Evolutionary conservation across 2,888 invertebrate species (phyloP).

Genomic region (Nomada fucata): DNA sequence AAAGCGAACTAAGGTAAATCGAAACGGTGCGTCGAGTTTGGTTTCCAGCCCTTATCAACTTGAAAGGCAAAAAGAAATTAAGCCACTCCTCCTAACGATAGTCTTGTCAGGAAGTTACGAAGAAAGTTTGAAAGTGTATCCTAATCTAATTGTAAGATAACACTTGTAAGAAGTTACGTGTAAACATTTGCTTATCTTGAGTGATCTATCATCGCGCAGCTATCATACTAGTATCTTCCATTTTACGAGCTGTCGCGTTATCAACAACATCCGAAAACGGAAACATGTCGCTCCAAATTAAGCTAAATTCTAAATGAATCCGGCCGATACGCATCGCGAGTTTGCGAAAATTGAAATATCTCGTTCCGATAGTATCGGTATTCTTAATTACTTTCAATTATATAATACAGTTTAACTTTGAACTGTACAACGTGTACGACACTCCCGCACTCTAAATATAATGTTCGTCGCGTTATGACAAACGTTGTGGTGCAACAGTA

Average conservation of each 20-base stretch:
- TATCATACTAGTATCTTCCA: not conserved
- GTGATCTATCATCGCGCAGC: not conserved
- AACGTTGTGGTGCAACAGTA: not conserved
- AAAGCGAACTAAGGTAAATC: not conserved
- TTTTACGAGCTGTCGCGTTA: not conserved
- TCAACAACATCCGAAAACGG: not conserved
- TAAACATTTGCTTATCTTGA: slow-evolving; percentile 22
- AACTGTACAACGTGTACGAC: not conserved
- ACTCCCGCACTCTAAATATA: not conserved
- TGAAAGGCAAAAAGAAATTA: not conserved
- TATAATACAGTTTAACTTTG: slow-evolving; percentile 10
- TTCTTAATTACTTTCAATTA: slow-evolving; percentile 39
- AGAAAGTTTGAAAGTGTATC: not conserved
- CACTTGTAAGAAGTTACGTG: slow-evolving; percentile 4
- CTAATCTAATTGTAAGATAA: not conserved
- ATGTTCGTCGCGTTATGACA: not conserved
- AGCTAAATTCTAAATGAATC: not conserved
- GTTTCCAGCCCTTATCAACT: not conserved
- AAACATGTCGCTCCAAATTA: not conserved
- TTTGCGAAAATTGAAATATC: slow-evolving; percentile 14
- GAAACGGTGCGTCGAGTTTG: not conserved
- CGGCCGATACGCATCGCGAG: not conserved
- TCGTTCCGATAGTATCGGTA: slow-evolving; percentile 9
- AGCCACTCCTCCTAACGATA: not conserved
- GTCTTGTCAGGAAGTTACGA: not conserved